A percentile compares a stretch with the other conserved stretches of the same genome.
phyloP scores from a whole-genome alignment of 2,797 vertebrate species.

The Muraenolepis orangiensis region DNA sequence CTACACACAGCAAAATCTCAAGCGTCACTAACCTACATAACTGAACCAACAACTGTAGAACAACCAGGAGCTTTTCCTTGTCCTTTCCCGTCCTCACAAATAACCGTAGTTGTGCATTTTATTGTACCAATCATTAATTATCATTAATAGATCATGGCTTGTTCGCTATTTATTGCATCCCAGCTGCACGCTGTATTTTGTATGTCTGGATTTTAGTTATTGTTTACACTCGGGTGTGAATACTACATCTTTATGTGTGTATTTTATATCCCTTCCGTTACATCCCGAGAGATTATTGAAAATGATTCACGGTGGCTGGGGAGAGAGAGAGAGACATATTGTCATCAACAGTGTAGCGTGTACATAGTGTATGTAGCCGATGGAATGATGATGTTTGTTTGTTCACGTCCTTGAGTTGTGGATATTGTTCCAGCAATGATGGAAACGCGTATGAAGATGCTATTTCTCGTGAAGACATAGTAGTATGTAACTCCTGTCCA shows the following conservation, averaged over 20 bases:
- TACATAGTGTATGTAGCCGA: neutral
- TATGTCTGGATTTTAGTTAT: neutral
- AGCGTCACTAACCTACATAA: neutral
- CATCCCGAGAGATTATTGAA: neutral
- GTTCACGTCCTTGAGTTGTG: neutral
- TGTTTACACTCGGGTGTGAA: neutral
- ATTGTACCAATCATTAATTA: neutral
- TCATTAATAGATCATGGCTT: neutral
- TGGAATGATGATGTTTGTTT: neutral
- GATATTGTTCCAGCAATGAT: neutral
- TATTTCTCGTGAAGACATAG: too few relatives aligned
- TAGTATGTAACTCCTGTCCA: neutral
- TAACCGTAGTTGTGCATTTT: neutral
- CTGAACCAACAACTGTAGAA: neutral
- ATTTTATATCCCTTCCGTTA: neutral
- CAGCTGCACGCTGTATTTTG: neutral
- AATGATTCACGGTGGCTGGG: neutral
- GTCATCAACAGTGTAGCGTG: neutral
- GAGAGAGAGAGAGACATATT: neutral
- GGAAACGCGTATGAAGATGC: neutral
- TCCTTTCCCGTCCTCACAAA: neutral
- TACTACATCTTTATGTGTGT: neutral
- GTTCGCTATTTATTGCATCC: neutral
- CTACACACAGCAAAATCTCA: neutral
- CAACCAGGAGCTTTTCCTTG: neutral